Conservation (phyloP, 2,797 vertebrate species). For the Peromyscus nudipes region DNA sequence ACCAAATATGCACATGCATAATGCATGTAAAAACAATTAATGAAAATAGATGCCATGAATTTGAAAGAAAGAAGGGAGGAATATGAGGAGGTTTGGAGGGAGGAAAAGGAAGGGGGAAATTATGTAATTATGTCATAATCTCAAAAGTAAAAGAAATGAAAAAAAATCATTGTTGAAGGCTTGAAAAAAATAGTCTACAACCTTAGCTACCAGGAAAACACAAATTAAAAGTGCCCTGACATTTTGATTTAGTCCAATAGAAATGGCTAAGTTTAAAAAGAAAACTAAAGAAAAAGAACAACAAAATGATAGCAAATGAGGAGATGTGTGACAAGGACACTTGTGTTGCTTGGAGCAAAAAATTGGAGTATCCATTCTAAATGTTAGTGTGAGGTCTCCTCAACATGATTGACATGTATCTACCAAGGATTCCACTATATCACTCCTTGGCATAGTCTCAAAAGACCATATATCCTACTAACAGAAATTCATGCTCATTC, state of each 20-base stretch:
- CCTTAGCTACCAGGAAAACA: background rate
- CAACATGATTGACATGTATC: background rate
- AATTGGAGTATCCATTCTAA: too few relatives aligned
- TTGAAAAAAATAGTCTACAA: background rate
- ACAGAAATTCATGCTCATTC: background rate
- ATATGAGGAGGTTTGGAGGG: background rate
- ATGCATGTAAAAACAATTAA: background rate
- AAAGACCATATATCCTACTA: background rate
- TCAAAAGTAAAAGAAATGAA: background rate
- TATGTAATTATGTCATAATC: background rate
- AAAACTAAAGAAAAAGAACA: background rate
- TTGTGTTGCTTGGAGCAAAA: too few relatives aligned
- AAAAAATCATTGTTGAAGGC: background rate
- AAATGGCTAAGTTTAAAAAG: background rate
- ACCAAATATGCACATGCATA: background rate
- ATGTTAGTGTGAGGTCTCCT: background rate
- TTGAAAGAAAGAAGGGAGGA: background rate
- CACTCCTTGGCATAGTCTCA: background rate
- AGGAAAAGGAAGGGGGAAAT: background rate
- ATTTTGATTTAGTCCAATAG: background rate
- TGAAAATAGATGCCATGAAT: background rate
- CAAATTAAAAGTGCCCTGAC: background rate
- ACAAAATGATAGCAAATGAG: background rate
- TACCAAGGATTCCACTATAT: background rate
- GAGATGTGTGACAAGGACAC: background rate